phyloP scores from a whole-genome alignment of 2,797 vertebrate genomes.

The Pseudochirops cupreus region DNA sequence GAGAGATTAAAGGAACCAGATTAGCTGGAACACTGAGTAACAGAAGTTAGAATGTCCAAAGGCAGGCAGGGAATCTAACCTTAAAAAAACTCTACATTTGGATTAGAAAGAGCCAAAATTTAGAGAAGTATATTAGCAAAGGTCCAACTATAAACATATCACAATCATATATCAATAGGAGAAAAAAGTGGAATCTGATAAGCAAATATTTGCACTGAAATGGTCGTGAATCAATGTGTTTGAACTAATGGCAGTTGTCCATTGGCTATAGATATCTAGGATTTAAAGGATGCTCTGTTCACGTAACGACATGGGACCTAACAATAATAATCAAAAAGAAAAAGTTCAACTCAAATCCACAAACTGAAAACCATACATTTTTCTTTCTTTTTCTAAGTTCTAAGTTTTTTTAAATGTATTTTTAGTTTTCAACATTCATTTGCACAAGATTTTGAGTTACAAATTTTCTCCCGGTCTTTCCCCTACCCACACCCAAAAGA shows the following conservation, averaged over 20 bases:
- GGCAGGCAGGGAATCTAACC: not conserved
- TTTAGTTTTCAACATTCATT: too few species aligned
- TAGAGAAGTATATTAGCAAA: not conserved
- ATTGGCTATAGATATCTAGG: not conserved
- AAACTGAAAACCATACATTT: not conserved
- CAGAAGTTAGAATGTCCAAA: not conserved
- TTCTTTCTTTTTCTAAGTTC: too few species aligned
- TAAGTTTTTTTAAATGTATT: too few species aligned
- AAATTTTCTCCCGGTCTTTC: too few species aligned
- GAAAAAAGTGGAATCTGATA: not conserved
- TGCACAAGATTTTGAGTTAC: too few species aligned
- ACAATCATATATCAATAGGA: not conserved
- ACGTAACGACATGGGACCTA: not conserved
- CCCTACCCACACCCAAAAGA: too few species aligned
- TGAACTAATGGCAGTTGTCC: not conserved
- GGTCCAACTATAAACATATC: not conserved
- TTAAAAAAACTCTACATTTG: not conserved
- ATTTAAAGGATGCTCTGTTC: not conserved
- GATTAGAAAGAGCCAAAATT: not conserved
- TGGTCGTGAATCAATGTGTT: not conserved
- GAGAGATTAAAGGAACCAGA: not conserved
- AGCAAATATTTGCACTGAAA: not conserved
- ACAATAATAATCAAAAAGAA: not conserved
- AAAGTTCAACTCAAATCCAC: conserved; percentile 7
- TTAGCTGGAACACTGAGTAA: not conserved